Evolutionary conservation across 2,113 vertebrate species (phyloP), one percentile per base, ranked within the genome.

Genomic region (Thamnophis sirtalis): DNA sequence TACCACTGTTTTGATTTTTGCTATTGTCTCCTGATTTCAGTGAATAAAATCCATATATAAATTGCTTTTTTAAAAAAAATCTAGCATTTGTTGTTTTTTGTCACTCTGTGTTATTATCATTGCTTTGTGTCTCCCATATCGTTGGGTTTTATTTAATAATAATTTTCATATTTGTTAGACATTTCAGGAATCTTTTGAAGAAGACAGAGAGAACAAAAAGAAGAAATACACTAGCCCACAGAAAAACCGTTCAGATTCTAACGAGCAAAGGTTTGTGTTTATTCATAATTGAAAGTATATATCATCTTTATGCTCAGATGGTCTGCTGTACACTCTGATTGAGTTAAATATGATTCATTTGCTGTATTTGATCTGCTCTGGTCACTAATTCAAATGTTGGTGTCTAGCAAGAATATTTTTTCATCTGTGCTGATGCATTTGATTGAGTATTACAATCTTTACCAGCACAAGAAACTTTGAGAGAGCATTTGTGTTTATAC

Each of bases 191-290:
- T 96, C 97, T 48, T 97, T 97, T 95, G 99, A 99, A 92, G 99
- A 99, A 89, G 99, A 99, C 51, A 95, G 98, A 95, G 99, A 99
- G 85, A 93, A 95, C 97, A 97, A 98, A 96, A 98, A 99, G 93
- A 98, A 99, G 96, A 98, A 99, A 94, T 97, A 97, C 88, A 97
- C 97, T 94, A 99, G 99, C 96, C 99, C 99, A 0, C 97, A 98
- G 96, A 99, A 98, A 95, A 98, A 97, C 95, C 98, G 98, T 88
- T 58, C 97, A 51, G 99, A 99, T 94, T 98, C 98, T 94, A 98
- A 97, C 68, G 99, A 99, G 86, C 97, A 98, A 93, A 98, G 99
- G 99, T 99, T 96, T 92, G 97, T 96, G 38, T 95, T 51, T 96
- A n/a, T 92, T 93, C 93, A 91, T 94, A 85, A 58, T 21, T 92